Base-by-base conservation (phyloP, 64 coral and sea anemone genomes). In the Montipora foliosa region DNA sequence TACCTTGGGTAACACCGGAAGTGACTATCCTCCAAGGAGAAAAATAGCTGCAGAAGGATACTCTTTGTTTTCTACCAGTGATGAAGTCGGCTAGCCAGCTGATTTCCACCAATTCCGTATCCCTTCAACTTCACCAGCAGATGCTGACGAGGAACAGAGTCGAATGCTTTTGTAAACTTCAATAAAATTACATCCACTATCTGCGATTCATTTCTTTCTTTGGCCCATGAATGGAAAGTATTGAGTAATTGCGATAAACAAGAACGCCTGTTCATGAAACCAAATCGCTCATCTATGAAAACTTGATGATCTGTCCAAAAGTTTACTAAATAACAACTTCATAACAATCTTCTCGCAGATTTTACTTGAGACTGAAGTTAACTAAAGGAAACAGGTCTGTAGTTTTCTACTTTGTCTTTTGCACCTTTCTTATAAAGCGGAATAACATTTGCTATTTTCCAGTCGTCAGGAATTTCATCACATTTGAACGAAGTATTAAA, bases 361-460 rank as follows among this genome's bases (percentile, higher is more conserved):
- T 24, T 24, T 24, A 24, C 24, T 24, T 24, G 24, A 0, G 0
- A 24, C 24, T 24, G 24, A 24, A 24, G 24, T 24, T 24, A 24
- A n/a, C n/a, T n/a, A n/a, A n/a, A 24, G 24, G 24, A 24, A 24
- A 24, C 24, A 24, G 24, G 24, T 24, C 24, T 24, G 24, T 24
- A 24, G 24, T 24, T 24, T 24, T 64, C 80, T 83, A 64, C 17
- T 64, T 55, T 61, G 52, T n/a, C 17, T 83, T 83, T 83, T n/a
- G 52, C 61, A 61, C 80, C 80, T 64, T 60, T 83, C 61, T 83
- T 83, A 20, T 61, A 60, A 44, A 83, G 17, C 61, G 57, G 80
- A 55, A 83, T 64, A 12, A 83, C 80, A 60, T 83, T 55, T 83
- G 80, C 80, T 83, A 83, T 83, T 83, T 83, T 60, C 52, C 80